Percentiles rank a stretch among this genome's conserved stretches.
These are phyloP conservation scores for Bombus ignitus DNA, from an alignment of 1,140 invertebrate species.

Conservation along the genomic window DNA sequence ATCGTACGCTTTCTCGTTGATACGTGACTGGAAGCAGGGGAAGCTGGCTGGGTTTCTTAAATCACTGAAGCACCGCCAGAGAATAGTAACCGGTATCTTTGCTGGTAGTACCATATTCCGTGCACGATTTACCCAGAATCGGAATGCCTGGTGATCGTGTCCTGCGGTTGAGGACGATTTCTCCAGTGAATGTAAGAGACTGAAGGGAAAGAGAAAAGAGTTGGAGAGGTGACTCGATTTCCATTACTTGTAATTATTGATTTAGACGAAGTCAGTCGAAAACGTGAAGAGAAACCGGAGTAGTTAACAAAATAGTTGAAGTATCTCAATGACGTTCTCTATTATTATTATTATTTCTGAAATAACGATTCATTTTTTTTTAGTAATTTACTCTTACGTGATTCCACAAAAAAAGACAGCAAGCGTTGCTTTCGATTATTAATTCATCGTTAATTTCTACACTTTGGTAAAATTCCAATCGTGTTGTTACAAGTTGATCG, in stretches of 20 bases:
- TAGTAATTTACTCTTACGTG: too few species aligned
- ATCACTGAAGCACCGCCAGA: conserved; percentile 69
- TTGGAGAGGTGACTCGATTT: not conserved
- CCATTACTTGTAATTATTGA: conserved; percentile 22
- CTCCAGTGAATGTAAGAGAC: conserved; percentile 38
- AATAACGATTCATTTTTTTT: too few species aligned
- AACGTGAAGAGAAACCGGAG: not conserved
- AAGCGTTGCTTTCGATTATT: too few species aligned
- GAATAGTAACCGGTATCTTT: conserved; percentile 59
- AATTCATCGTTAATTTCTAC: too few species aligned
- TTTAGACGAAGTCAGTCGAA: not conserved
- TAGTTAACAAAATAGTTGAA: not conserved
- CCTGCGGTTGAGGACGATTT: conserved; percentile 68
- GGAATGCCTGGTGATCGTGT: conserved; percentile 71
- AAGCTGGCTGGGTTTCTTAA: conserved; percentile 71
- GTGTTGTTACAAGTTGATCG: too few species aligned
- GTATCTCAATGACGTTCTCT: too few species aligned
- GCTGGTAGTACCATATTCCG: conserved; percentile 64
- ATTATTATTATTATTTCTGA: too few species aligned
- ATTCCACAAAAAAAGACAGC: too few species aligned
- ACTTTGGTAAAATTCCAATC: too few species aligned
- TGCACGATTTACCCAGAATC: conserved; percentile 68
- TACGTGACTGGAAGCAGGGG: conserved; percentile 72
- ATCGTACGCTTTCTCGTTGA: conserved; percentile 53
- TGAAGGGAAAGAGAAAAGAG: not conserved